Conservation (phyloP, 2,797 vertebrate species). For the Characodon lateralis region DNA sequence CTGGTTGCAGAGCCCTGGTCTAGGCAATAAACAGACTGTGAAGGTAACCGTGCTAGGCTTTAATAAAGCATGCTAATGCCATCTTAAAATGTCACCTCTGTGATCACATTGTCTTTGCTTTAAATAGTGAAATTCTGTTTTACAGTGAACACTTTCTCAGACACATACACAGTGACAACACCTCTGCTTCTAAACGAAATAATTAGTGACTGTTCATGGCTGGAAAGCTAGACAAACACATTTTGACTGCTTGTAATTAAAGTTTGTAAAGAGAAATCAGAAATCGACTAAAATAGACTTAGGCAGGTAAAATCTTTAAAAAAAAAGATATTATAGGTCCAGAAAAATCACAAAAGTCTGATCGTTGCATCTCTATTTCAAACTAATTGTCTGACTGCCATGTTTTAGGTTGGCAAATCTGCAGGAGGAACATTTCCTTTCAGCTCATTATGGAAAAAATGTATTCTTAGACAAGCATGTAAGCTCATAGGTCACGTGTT, state of each 20-base stretch:
- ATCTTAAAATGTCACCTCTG: not conserved
- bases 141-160: not conserved
- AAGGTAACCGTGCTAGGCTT: not conserved
- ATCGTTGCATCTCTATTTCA: not conserved
- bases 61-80: not conserved
- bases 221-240: not conserved
- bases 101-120: not conserved
- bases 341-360: not conserved
- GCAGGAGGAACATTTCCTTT: slow-evolving; percentile 32
- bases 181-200: not conserved
- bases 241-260: not conserved
- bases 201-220: not conserved
- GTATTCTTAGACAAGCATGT: slow-evolving; percentile 35
- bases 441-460: slow-evolving; percentile 21
- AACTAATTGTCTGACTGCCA: slow-evolving; percentile 7
- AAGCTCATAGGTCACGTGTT: slow-evolving; percentile 55
- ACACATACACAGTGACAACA: not conserved
- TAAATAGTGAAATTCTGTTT: not conserved
- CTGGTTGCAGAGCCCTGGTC: not conserved
- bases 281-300: not conserved
- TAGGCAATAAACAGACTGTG: not conserved
- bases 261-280: not conserved
- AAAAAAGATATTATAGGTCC: not conserved
- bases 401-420: slow-evolving; percentile 22
- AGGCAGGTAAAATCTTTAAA: not conserved